Conservation (phyloP, 2,888 invertebrate species). For the Augochlorella aurata region DNA sequence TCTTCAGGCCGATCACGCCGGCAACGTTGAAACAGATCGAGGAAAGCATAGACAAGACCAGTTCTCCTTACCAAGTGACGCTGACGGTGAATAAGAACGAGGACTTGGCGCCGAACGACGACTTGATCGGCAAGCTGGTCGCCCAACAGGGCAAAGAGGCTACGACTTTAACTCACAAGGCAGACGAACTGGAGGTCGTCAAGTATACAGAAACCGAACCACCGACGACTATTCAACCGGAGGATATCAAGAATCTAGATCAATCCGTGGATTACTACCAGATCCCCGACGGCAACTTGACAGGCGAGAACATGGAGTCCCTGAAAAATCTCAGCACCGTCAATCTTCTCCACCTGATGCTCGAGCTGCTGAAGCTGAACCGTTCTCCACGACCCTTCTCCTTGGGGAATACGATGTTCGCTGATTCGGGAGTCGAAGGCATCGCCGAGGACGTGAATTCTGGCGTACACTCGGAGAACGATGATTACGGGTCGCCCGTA, state of each 20-base stretch:
- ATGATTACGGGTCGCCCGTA: neutral
- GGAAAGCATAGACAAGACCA: conserved; percentile 45
- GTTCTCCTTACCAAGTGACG: conserved; percentile 70
- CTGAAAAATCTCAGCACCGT: conserved; percentile 37
- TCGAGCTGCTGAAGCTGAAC: conserved; percentile 65
- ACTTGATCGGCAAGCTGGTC: conserved; percentile 64
- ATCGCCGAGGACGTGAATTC: conserved; percentile 1
- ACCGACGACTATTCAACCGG: too few species aligned
- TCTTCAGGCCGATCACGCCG: conserved; percentile 2
- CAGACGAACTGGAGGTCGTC: conserved; percentile 20
- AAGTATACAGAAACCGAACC: conserved; percentile 37
- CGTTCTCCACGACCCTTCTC: conserved; percentile 63
- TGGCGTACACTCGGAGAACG: neutral
- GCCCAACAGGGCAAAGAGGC: conserved; percentile 45
- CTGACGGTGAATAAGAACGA: conserved; percentile 64
- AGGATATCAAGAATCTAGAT: neutral
- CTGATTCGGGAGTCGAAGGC: neutral
- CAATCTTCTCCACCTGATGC: conserved; percentile 67
- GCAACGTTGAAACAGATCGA: conserved; percentile 53
- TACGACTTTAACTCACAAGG: neutral
- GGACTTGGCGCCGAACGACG: conserved; percentile 25
- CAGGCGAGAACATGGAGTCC: neutral
- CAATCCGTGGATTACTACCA: neutral
- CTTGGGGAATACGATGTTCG: neutral
- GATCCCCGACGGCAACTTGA: neutral